Conservation (phyloP, 2,888 invertebrate species). For the Stenotaenia linearis region DNA sequence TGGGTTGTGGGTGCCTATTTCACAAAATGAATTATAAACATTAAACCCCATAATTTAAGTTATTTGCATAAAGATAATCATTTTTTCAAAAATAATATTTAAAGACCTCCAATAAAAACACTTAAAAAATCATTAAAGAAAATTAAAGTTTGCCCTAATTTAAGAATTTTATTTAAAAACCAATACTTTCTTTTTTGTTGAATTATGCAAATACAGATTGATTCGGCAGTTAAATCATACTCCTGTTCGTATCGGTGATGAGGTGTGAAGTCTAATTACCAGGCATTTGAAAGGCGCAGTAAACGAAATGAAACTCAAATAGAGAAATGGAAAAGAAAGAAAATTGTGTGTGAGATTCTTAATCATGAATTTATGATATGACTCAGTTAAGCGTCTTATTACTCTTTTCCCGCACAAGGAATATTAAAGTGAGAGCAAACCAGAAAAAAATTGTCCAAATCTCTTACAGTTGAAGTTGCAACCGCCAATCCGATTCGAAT, state of each 20-base stretch:
- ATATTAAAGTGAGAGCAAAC: not conserved
- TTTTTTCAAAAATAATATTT: not conserved
- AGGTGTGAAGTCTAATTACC: constrained; percentile 15
- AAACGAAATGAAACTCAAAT: constrained; percentile 10
- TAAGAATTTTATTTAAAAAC: no score
- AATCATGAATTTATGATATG: constrained; percentile 18
- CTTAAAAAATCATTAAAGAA: not conserved
- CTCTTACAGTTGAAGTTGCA: constrained; percentile 7
- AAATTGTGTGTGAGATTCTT: constrained; percentile 14
- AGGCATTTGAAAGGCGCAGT: not conserved
- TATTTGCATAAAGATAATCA: no score
- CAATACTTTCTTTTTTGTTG: not conserved
- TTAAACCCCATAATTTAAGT: not conserved
- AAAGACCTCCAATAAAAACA: not conserved
- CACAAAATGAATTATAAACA: not conserved
- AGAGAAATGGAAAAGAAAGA: constrained; percentile 2
- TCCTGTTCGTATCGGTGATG: not conserved
- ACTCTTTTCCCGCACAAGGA: constrained; percentile 8
- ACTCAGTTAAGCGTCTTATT: constrained; percentile 14
- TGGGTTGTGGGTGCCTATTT: not conserved
- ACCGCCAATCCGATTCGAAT: constrained; percentile 9
- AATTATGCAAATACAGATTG: not conserved
- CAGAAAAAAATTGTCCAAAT: not conserved
- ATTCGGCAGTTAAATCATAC: not conserved
- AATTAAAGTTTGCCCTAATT: not conserved